These are phyloP conservation scores for Ceratina australensis DNA, from an alignment of 1,140 invertebrate genomes.

Conservation along the genomic window DNA sequence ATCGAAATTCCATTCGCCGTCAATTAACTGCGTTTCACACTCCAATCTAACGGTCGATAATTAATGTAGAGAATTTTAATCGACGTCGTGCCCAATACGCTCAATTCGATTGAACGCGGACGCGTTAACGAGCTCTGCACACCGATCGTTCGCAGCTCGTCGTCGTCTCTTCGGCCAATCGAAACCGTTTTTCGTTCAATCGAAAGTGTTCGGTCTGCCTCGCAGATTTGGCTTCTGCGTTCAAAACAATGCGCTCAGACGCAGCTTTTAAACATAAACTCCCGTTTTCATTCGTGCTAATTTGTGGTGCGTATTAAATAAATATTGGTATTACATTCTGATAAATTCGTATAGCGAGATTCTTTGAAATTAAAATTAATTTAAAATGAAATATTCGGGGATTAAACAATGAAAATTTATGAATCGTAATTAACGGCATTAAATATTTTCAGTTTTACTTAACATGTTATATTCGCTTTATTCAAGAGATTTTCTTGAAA, in stretches of 20 bases:
- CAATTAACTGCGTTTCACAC: constrained; percentile 37
- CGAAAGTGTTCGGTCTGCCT: not conserved
- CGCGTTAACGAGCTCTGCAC: constrained; percentile 27
- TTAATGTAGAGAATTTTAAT: constrained; percentile 50
- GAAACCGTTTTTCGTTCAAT: constrained; percentile 6
- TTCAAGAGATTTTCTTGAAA: not conserved
- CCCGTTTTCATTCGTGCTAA: not conserved
- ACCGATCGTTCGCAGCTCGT: not conserved
- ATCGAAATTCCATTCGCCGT: constrained; percentile 31
- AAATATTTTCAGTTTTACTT: not conserved
- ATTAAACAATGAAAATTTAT: not conserved
- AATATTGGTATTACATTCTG: not conserved
- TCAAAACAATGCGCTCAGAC: constrained; percentile 31
- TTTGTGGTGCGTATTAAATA: not conserved
- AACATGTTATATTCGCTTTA: not conserved
- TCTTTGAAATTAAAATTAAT: no score
- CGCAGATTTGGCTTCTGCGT: constrained; percentile 26
- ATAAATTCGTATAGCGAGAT: no score
- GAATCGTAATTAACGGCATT: not conserved
- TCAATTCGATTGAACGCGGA: constrained; percentile 29
- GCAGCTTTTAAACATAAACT: constrained; percentile 48
- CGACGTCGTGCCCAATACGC: constrained; percentile 14
- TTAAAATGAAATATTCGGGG: not conserved
- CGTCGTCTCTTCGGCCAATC: not conserved
- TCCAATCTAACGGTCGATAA: constrained; percentile 44